Evolutionary conservation across 2,888 invertebrate genomes (phyloP).

Genomic region (Lasioglossum leucozonium): DNA sequence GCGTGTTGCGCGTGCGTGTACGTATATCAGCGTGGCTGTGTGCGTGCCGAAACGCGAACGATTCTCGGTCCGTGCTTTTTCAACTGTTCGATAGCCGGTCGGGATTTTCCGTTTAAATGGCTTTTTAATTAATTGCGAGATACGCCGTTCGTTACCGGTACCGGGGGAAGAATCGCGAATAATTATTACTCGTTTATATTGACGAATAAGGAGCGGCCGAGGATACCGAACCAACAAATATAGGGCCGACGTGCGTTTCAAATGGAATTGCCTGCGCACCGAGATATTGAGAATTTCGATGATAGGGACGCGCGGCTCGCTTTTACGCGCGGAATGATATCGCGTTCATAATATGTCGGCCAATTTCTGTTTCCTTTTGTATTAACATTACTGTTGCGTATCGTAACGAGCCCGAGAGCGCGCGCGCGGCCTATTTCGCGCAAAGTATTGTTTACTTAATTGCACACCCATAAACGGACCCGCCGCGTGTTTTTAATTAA

Average conservation of each 20-base stretch:
- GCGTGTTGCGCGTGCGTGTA: not conserved
- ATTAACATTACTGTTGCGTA: conserved; percentile 42
- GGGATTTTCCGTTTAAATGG: conserved; percentile 9
- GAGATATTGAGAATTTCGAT: conserved; percentile 38
- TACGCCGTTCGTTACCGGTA: not conserved
- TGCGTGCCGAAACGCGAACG: conserved; percentile 21
- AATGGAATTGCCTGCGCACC: conserved; percentile 31
- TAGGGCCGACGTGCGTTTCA: not conserved
- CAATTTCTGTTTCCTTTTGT: conserved; percentile 49
- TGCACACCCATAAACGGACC: conserved; percentile 42
- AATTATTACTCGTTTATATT: conserved; percentile 34
- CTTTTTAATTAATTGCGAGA: conserved; percentile 48
- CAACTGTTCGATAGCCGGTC: not conserved
- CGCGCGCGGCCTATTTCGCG: conserved; percentile 3
- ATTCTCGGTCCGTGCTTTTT: not conserved
- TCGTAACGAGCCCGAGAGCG: conserved; percentile 27
- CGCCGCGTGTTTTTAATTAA: conserved; percentile 44
- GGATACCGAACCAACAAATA: not conserved
- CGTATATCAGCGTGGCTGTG: not conserved
- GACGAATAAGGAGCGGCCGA: conserved; percentile 15
- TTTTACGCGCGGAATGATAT: conserved; percentile 36
- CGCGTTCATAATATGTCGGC: conserved; percentile 32
- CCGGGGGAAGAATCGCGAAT: not conserved
- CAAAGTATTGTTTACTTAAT: conserved; percentile 54
- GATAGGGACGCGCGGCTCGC: conserved; percentile 8